Evolutionary conservation across 2,113 vertebrate species (phyloP).

Genomic region (Lota lota): DNA sequence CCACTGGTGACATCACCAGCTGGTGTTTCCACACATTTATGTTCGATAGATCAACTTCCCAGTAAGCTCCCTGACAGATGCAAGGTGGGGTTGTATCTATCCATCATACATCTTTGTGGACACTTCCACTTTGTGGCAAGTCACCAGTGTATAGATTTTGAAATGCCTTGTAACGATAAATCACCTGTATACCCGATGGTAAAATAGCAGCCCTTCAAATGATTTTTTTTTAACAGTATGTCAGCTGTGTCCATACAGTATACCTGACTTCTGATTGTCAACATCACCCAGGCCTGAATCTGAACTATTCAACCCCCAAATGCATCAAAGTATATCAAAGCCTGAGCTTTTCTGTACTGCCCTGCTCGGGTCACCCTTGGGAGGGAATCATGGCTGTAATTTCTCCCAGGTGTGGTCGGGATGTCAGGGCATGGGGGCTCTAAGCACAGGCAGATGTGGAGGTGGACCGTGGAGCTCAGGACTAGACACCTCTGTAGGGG

Average conservation of each 20-base stretch:
- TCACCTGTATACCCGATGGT: neutral
- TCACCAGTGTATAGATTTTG: no score
- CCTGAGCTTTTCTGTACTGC: constrained; percentile 33
- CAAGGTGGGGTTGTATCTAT: no score
- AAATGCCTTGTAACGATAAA: no score
- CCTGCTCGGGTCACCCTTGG: constrained; percentile 49
- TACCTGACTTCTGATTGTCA: constrained; percentile 23
- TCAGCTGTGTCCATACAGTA: constrained; percentile 30
- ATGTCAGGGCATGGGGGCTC: constrained; percentile 41
- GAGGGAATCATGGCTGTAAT: constrained; percentile 64
- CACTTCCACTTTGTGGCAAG: no score
- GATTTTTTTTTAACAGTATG: constrained; percentile 1
- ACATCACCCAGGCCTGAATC: constrained; percentile 39
- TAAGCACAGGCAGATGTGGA: constrained; percentile 69
- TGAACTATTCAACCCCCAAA: constrained; percentile 62
- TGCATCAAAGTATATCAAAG: constrained; percentile 53
- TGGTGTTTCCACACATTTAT: no score
- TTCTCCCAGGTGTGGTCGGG: constrained; percentile 64
- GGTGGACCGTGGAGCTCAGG: constrained; percentile 39
- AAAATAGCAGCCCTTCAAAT: constrained; percentile 1
- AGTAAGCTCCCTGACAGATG: no score
- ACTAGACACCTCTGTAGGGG: constrained; percentile 64
- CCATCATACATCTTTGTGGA: no score
- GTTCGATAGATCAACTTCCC: no score
- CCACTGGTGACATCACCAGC: no score